These are phyloP conservation scores for Helicolenus hilgendorfi DNA, from an alignment of 2,797 vertebrate species.

Conservation along the genomic window DNA sequence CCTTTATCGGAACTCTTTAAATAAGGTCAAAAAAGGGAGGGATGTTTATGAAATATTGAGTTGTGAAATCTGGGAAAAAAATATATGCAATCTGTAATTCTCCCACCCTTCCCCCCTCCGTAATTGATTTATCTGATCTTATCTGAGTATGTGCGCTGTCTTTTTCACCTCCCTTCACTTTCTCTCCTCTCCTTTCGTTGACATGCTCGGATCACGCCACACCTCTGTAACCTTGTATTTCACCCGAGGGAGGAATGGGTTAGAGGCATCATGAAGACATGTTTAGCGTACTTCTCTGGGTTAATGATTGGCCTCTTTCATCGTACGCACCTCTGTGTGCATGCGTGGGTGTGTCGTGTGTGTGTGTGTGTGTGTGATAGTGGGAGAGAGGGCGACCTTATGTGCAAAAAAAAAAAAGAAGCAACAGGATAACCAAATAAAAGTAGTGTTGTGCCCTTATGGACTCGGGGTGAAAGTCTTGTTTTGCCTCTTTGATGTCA, in stretches of 20 bases:
- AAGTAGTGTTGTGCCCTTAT: conserved; percentile 33
- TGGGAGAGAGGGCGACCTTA: neutral
- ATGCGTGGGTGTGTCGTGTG: neutral
- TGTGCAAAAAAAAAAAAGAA: conserved; percentile 16
- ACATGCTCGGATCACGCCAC: neutral
- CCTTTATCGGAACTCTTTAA: neutral
- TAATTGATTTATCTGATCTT: conserved; percentile 5
- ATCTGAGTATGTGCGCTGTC: neutral
- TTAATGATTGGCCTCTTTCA: conserved; percentile 60
- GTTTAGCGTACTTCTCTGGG: conserved; percentile 4
- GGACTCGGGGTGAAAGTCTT: conserved; percentile 39
- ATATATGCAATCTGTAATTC: neutral
- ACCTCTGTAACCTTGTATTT: neutral
- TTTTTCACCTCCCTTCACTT: neutral
- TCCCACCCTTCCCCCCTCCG: neutral
- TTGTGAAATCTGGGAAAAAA: conserved; percentile 61
- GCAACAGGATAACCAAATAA: conserved; percentile 31
- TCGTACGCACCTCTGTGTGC: neutral
- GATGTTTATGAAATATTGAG: neutral
- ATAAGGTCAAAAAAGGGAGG: neutral
- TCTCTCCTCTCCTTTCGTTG: neutral
- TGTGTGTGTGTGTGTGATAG: neutral
- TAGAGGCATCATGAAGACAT: neutral
- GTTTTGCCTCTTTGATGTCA: conserved; percentile 6
- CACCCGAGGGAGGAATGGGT: neutral